Conservation (phyloP, 2,797 vertebrate genomes). For the Threskiornis aethiopicus region DNA sequence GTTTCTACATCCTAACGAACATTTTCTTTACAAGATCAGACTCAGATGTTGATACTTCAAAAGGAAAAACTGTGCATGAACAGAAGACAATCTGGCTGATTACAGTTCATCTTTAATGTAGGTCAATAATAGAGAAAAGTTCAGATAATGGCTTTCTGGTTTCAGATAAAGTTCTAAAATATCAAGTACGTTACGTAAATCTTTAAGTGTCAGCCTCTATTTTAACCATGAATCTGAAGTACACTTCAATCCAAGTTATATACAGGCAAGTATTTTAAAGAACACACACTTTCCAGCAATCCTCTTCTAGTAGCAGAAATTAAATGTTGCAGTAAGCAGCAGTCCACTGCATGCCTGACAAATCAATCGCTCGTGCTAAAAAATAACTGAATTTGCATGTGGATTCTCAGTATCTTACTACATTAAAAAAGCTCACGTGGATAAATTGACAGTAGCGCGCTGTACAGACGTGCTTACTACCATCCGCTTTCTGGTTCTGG, state of each 20-base stretch:
- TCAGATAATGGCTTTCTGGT: slow-evolving; percentile 42
- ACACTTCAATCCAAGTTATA: not conserved
- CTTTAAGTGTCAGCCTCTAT: not conserved
- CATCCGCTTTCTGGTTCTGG: not conserved
- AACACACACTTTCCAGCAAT: not conserved
- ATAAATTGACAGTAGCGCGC: not conserved
- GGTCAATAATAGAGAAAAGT: not conserved
- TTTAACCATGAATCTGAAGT: slow-evolving; percentile 11
- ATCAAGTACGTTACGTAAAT: not conserved
- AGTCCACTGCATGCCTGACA: not conserved
- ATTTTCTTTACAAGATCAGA: not conserved
- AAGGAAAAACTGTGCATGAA: not conserved
- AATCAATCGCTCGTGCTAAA: not conserved
- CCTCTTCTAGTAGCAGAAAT: not conserved
- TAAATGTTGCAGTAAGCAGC: not conserved
- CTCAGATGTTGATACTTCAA: not conserved
- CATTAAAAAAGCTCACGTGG: not conserved
- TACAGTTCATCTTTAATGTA: not conserved
- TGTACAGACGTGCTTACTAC: not conserved
- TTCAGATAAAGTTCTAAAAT: not conserved
- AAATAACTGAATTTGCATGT: not conserved
- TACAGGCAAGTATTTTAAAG: not conserved
- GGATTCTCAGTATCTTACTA: not conserved
- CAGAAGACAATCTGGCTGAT: not conserved
- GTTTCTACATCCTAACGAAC: not conserved